A percentile compares a stretch with the other conserved stretches of the same genome.
Conservation (phyloP, 64 coral and sea anemone genomes). For the Dendrophyllia cribrosa region DNA sequence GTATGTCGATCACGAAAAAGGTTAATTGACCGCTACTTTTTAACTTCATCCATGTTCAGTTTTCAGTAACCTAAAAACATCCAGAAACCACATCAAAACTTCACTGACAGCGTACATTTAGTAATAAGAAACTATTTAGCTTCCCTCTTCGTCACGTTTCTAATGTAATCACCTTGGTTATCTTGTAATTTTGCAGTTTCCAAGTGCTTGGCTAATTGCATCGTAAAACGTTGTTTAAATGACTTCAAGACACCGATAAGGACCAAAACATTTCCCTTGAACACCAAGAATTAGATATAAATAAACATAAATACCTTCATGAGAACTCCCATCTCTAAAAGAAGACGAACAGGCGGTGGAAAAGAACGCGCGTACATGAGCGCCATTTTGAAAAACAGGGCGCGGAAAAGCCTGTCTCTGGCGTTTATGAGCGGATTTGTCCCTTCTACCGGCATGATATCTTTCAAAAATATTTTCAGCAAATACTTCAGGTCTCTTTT, state of each 20-base stretch:
- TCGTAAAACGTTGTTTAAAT: background rate
- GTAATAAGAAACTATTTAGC: no score
- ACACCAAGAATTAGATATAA: background rate
- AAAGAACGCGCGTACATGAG: slow-evolving; percentile 97
- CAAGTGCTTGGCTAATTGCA: background rate
- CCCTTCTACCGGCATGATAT: slow-evolving; percentile 87
- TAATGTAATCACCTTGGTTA: no score
- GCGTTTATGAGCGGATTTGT: slow-evolving; percentile 94
- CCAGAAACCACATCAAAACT: no score
- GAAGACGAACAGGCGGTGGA: slow-evolving; percentile 82
- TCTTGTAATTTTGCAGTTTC: background rate
- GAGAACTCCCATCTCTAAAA: slow-evolving; percentile 94
- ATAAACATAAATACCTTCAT: slow-evolving; percentile 71
- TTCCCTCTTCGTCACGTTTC: no score
- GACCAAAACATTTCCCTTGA: background rate
- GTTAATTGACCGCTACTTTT: no score
- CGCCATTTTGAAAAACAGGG: slow-evolving; percentile 98
- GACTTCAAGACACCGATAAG: background rate
- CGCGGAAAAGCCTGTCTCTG: slow-evolving; percentile 95
- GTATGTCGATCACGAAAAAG: no score
- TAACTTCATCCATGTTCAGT: no score
- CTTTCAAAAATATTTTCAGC: background rate
- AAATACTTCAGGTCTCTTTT: background rate
- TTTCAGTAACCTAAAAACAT: no score
- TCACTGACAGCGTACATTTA: no score